Evolutionary conservation across 2,888 invertebrate species (phyloP).

Genomic region (Lepidochrysops patricia): DNA sequence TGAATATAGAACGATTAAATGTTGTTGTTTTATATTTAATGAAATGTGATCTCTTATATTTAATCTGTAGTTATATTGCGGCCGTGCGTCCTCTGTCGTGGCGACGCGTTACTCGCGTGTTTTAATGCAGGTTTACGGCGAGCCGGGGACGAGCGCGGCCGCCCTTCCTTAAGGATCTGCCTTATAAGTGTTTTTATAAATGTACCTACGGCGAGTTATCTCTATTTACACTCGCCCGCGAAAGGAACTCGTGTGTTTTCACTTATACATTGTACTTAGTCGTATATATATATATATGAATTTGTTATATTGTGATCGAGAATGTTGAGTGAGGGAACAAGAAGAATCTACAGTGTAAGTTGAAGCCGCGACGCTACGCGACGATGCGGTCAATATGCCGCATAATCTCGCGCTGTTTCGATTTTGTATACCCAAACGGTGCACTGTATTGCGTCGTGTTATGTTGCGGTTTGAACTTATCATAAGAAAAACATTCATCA

Average conservation of each 20-base stretch:
- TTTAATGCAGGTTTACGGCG: neutral
- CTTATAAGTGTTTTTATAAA: conserved; percentile 69
- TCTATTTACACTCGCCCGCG: conserved; percentile 28
- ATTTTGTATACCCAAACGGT: too few species aligned
- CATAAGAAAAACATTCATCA: neutral
- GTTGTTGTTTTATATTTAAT: conserved; percentile 30
- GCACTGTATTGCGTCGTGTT: too few species aligned
- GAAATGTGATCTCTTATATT: conserved; percentile 60
- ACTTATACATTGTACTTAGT: conserved; percentile 42
- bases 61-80: conserved; percentile 44
- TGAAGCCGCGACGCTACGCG: too few species aligned
- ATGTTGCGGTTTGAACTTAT: neutral
- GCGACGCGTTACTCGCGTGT: conserved; percentile 1
- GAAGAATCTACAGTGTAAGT: too few species aligned
- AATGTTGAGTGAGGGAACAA: neutral
- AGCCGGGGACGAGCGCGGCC: conserved; percentile 34
- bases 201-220: conserved; percentile 48
- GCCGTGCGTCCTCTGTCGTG: conserved; percentile 31
- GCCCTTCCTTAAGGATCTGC: conserved; percentile 60
- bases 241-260: conserved; percentile 33
- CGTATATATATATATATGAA: conserved; percentile 9
- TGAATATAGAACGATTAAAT: conserved; percentile 23
- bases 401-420: too few species aligned
- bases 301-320: neutral
- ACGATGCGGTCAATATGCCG: too few species aligned